Percentiles rank a stretch among this genome's conserved stretches.
Conservation (phyloP, 2,113 vertebrate genomes). For the Gobiocypris rarus region DNA sequence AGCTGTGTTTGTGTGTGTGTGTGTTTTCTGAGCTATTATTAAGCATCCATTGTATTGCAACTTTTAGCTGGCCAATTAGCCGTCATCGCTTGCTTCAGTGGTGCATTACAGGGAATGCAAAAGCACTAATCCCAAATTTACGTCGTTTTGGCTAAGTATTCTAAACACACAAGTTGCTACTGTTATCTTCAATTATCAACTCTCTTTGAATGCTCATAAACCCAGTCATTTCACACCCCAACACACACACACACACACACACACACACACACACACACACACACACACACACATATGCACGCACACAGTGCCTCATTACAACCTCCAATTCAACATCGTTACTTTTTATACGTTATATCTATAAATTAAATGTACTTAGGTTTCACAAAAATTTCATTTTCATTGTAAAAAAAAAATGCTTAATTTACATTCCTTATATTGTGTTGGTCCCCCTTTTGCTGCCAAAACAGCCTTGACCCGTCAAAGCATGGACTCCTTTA, state of each 20-base stretch:
- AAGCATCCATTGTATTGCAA: slow-evolving; percentile 60
- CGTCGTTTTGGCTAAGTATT: slow-evolving; percentile 33
- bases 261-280: neutral
- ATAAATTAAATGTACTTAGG: too few species aligned
- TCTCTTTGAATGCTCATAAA: slow-evolving; percentile 20
- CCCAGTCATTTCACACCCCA: neutral
- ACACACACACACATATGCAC: neutral
- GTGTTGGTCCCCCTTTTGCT: too few species aligned
- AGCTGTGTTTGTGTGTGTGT: slow-evolving; percentile 8
- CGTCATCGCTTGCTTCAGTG: slow-evolving; percentile 48
- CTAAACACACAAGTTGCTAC: slow-evolving; percentile 10
- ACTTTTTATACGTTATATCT: too few species aligned
- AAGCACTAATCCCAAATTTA: slow-evolving; percentile 48
- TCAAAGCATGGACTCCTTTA: too few species aligned
- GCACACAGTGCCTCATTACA: too few species aligned
- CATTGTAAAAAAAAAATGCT: too few species aligned
- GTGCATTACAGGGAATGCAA: slow-evolving; percentile 40
- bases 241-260: slow-evolving; percentile 15
- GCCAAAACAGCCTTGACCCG: too few species aligned
- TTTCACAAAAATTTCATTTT: too few species aligned
- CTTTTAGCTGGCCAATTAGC: slow-evolving; percentile 61
- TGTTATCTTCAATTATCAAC: slow-evolving; percentile 25
- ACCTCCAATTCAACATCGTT: too few species aligned
- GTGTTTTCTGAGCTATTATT: slow-evolving; percentile 28
- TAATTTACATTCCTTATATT: too few species aligned